These are phyloP conservation scores for Argopecten irradians DNA, from an alignment of 1,140 invertebrate genomes.

Conservation along the genomic window DNA sequence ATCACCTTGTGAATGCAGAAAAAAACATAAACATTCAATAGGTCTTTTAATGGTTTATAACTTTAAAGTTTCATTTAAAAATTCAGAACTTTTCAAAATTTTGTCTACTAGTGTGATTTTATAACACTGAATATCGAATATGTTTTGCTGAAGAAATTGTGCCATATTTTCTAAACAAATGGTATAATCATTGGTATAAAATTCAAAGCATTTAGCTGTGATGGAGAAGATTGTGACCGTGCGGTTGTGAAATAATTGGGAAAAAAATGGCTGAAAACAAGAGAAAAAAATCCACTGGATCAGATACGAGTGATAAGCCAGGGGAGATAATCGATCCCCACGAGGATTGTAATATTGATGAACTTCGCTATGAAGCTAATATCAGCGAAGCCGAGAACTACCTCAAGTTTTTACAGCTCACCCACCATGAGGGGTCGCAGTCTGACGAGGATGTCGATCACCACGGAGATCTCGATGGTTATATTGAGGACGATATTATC, in stretches of 20 bases:
- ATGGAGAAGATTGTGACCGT: neutral
- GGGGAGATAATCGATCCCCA: no score
- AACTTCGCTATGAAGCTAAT: slow-evolving; percentile 56
- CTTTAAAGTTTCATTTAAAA: no score
- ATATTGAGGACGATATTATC: slow-evolving; percentile 57
- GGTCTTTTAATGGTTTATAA: no score
- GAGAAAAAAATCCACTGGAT: neutral
- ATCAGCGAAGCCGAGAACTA: slow-evolving; percentile 63
- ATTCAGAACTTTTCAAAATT: no score
- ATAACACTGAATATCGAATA: no score
- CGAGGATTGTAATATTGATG: neutral
- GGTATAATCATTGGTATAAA: no score
- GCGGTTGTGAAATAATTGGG: neutral
- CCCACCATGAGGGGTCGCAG: slow-evolving; percentile 50
- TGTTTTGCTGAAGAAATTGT: no score
- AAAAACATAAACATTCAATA: neutral
- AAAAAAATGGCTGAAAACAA: slow-evolving; percentile 9
- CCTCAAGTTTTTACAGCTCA: slow-evolving; percentile 59
- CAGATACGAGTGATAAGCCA: neutral
- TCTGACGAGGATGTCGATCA: slow-evolving; percentile 62
- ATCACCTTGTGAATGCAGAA: neutral
- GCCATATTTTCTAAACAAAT: no score
- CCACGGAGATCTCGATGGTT: slow-evolving; percentile 51
- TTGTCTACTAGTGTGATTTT: no score
- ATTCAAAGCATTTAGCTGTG: neutral